Evolutionary conservation across 2,113 vertebrate species (phyloP), one percentile per base, ranked within the genome.

Genomic region (Tretioscincus oriximinensis): DNA sequence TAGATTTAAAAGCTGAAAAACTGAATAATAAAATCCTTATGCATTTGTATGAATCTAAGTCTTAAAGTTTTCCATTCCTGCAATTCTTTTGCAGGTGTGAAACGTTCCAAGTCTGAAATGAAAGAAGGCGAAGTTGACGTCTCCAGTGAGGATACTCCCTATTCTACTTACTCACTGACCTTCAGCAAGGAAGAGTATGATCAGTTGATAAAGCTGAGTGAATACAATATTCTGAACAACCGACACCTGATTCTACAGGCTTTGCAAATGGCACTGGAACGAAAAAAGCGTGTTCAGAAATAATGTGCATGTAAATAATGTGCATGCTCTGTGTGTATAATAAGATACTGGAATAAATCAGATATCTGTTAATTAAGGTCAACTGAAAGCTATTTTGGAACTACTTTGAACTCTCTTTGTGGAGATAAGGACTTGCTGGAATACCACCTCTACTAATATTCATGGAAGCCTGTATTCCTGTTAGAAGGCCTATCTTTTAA

Each of bases 171-270:
- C 9, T 89, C 93, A 16, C 31, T 96, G 74, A 95, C 93, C 1
- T 96, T 95, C 65, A 68, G 91, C 0, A 89, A 92, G 9, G 14
- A 88, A 61, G 92, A 29, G 0, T 96, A 78, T 4, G 91, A 95
- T 73, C 26, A 68, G 22, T 88, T 96, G 81, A 87, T 96, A 69
- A 88, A 91, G 11, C 88, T 96, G 86, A 88, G 78, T 7, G 90
- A 92, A 54, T 96, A 96, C 89, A 95, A 96, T 0, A 81, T 96
- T 68, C 87, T 96, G 66, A 96, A 96, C 66, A 96, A 95, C 0
- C 7, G 63, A 4, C 76, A 91, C 4, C 87, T 90, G 1, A 84
- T 96, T 54, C 9, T 64, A 3, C 73, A 67, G 11, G 94, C 93
- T 58, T 82, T 96, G 73, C 63, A 0, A 47, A 87, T 71, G 47